Evolutionary conservation across 2,888 invertebrate genomes (phyloP).

Genomic region (Noctua fimbriata): DNA sequence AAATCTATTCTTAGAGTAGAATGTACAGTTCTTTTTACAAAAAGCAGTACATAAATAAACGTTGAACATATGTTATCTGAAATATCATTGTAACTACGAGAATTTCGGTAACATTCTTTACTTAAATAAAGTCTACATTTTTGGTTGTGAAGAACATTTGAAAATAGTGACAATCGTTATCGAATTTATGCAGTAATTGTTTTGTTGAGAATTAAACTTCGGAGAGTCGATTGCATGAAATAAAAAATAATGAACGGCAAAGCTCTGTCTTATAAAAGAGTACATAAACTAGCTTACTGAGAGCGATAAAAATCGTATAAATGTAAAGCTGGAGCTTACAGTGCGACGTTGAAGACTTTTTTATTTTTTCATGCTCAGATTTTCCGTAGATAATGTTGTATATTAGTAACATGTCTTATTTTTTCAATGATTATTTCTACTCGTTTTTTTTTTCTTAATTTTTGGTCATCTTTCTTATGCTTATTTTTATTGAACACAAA

Average conservation of each 20-base stretch:
- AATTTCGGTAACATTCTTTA: conserved; percentile 8
- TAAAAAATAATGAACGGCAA: conserved; percentile 36
- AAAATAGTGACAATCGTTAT: too few species aligned
- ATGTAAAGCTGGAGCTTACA: conserved; percentile 22
- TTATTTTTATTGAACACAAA: too few species aligned
- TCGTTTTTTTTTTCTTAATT: neutral
- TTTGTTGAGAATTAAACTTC: conserved; percentile 12
- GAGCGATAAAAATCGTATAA: conserved; percentile 38
- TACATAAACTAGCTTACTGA: conserved; percentile 39
- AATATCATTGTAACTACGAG: conserved; percentile 6
- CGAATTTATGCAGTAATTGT: neutral
- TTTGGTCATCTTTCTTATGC: too few species aligned
- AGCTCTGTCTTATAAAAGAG: conserved; percentile 25
- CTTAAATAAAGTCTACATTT: neutral
- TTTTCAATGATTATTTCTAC: neutral
- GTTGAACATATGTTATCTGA: neutral
- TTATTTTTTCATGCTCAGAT: conserved; percentile 27
- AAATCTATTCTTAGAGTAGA: conserved; percentile 25
- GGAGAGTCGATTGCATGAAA: conserved; percentile 16
- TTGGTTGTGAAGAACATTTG: neutral
- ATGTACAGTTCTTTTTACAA: neutral
- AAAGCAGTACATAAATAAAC: conserved; percentile 6
- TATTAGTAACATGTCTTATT: neutral
- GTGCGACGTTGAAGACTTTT: neutral
- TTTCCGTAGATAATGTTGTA: neutral